These are phyloP conservation scores for Magallana nippona DNA, from an alignment of 2,888 invertebrate species.

Conservation along the genomic window DNA sequence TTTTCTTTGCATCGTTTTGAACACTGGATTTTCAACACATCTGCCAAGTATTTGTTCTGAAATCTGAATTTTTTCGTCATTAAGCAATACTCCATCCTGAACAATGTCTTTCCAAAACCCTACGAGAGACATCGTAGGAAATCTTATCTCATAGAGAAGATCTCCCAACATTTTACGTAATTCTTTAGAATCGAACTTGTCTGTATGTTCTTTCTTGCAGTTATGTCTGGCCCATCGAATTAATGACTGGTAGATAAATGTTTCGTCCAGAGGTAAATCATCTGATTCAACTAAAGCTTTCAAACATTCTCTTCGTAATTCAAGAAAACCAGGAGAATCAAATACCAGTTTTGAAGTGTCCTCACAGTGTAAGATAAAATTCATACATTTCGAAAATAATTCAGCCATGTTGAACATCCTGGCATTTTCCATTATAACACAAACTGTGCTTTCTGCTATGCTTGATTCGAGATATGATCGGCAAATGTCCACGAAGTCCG, in stretches of 20 bases:
- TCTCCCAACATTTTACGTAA: too few relatives aligned
- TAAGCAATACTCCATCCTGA: too few relatives aligned
- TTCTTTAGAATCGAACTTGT: too few relatives aligned
- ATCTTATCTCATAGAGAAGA: too few relatives aligned
- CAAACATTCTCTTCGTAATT: not conserved
- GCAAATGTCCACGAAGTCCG: not conserved
- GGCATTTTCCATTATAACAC: not conserved
- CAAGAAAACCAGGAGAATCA: not conserved
- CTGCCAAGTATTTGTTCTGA: too few relatives aligned
- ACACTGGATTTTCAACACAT: too few relatives aligned
- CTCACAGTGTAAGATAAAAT: not conserved
- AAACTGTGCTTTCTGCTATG: not conserved
- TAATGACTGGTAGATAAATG: not conserved
- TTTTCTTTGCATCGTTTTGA: not conserved
- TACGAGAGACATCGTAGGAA: too few relatives aligned
- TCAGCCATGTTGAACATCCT: not conserved
- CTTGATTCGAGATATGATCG: not conserved
- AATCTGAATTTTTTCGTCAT: too few relatives aligned
- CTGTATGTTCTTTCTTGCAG: too few relatives aligned
- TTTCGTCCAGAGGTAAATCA: not conserved
- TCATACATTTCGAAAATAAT: not conserved
- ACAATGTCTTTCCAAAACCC: too few relatives aligned
- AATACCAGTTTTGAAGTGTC: not conserved
- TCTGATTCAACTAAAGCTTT: not conserved
- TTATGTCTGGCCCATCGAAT: too few relatives aligned